Evolutionary conservation across 2,888 invertebrate genomes (phyloP), one percentile per base, ranked within the genome.

Genomic region (Stratiomys singularior): DNA sequence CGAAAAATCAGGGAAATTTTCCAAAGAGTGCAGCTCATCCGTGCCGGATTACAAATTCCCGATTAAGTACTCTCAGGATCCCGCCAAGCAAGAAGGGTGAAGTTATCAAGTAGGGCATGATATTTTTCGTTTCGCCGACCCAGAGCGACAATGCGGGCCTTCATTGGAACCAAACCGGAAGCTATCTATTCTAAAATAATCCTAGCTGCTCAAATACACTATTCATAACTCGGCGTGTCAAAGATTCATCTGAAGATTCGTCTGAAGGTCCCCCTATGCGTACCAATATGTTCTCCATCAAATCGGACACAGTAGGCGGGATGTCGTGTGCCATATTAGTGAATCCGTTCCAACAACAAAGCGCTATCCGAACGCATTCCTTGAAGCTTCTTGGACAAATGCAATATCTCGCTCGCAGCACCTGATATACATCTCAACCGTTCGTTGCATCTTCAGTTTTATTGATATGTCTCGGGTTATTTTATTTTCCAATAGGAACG

Each of bases 131-230:
- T 7, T 23, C 60, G 4, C 4, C 60, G 21, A 37, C 37, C 64
- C 5, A 60, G 4, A 60, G 60, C 0, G 23, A 11, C 15, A 15
- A 69, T 69, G 69, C 69, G 69, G 69, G 69, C 46, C 46, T 69
- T 69, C 69, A 21, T 25, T 30, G 69, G 30, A 69, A 69, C 25
- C 23, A 21, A 47, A 47, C 69, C 69, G 69, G 69, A 69, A 69
- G 47, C 30, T 69, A 15, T 69, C 69, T 69, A 69, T 69, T 69
- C 46, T 30, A 46, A 69, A 46, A 69, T 69, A 69, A 67, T 46
- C 69, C 47, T 46, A 7, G 69, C 13, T 9, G 13, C 27, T 25
- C 69, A 23, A 47, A 46, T 3, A 47, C 25, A 25, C 46, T 44
- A 25, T 69, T 47, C 69, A 69, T 69, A 69, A 69, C 46, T 69